Evolutionary conservation across 53 echinoderm and acorn worm genomes (phyloP), one percentile per base, ranked within the genome.

Genomic region (Hippasteria phrygiana): DNA sequence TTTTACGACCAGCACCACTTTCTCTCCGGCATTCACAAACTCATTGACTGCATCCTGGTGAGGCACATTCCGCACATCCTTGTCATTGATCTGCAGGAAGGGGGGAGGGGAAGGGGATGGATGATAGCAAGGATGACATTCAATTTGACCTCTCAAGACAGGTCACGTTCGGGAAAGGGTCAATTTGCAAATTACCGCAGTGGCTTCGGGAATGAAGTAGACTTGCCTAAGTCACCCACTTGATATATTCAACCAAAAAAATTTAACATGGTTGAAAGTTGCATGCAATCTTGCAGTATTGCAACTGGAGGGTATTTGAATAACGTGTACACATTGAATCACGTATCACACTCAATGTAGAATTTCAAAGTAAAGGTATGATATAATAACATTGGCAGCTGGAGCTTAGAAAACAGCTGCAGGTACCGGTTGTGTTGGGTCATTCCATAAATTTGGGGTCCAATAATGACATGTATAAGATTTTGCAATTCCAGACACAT

Each of bases 21-120:
- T 75, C 59, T 97, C 92, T 11, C 97, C 97, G 11, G 97, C 95
- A 65, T 75, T 62, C 34, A 97, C 88, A 88, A 97, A 97, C 41
- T 93, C 55, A 80, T 97, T 94, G 50, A 97, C 97, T 53, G 97
- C 97, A 34, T 84, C 80, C 87, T 95, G 92, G 87, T 97, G 97
- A 36, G 84, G 90, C 33, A 97, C 97, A 62, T 63, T 80, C 36
- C 90, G 27, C n/a, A 97, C 95, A 92, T 95, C 92, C 70, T 69
- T 88, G 53, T 87, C 88, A 87, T 96, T 96, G 40, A 96, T 95
- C 96, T 96, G 87, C 62, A 73, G 75, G 74, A n/a, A 81, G 40
- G 75, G 78, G 41, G 1, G 33, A 17, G 54, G 42, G 24, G 38
- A 64, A 47, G 55, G 32, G 26, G 47, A 14, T 4, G 5, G 53